phyloP scores from a whole-genome alignment of 2,113 vertebrate genomes.

The Vireo altiloquus region DNA sequence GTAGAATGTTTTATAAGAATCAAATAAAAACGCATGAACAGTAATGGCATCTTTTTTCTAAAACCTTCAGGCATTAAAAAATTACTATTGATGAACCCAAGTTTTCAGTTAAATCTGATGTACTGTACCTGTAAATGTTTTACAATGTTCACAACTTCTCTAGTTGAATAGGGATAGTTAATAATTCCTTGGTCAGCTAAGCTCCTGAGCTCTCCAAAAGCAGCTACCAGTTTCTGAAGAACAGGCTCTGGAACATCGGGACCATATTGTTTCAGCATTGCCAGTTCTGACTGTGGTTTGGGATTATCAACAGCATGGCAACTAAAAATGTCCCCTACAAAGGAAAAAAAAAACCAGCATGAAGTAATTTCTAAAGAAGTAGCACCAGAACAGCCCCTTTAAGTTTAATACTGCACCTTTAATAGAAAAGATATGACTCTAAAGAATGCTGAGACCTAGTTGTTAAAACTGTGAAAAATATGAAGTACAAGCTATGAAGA shows the following conservation, averaged over 20 bases:
- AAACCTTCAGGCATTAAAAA: neutral
- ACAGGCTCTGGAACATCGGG: slow-evolving; percentile 83
- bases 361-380: neutral
- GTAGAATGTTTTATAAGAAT: neutral
- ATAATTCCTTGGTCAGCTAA: slow-evolving; percentile 96
- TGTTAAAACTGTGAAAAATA: neutral
- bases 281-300: slow-evolving; percentile 87
- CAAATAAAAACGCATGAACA: neutral
- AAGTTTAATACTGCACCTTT: neutral
- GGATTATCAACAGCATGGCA: slow-evolving; percentile 98
- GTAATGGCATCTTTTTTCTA: neutral
- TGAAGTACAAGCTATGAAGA: neutral
- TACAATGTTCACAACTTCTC: slow-evolving; percentile 97
- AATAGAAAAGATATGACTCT: neutral
- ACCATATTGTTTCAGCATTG: slow-evolving; percentile 93
- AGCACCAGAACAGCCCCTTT: neutral
- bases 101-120: neutral
- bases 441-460: neutral
- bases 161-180: slow-evolving; percentile 95
- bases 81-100: neutral
- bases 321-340: slow-evolving; percentile 94
- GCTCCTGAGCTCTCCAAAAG: slow-evolving; percentile 91
- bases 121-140: slow-evolving; percentile 91
- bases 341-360: neutral
- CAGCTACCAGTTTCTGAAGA: slow-evolving; percentile 89